Conservation (phyloP, 1,140 invertebrate species). For the Rhopalosiphum padi region DNA sequence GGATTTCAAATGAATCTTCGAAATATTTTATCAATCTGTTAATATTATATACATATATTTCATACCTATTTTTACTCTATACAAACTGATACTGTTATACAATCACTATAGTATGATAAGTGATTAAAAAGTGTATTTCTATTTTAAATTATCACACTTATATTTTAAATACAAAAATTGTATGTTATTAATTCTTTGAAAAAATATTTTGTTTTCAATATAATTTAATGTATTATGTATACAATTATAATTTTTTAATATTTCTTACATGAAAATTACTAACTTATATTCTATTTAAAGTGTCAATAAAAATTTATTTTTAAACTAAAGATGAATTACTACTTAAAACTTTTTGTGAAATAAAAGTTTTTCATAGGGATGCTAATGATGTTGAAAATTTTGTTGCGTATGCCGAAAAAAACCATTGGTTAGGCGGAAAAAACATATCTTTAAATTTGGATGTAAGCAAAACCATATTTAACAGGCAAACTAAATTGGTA, state of each 20-base stretch:
- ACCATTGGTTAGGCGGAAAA: conserved; percentile 28
- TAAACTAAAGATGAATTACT: background rate
- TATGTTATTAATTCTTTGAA: too few species aligned
- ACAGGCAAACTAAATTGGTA: background rate
- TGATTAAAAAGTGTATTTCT: too few species aligned
- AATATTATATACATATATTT: too few species aligned
- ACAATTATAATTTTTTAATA: background rate
- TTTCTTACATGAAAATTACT: background rate
- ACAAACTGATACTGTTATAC: too few species aligned
- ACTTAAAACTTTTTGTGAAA: background rate
- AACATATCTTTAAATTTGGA: conserved; percentile 7
- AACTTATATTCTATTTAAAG: background rate
- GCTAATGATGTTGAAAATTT: background rate
- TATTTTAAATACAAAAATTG: background rate
- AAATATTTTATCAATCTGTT: too few species aligned
- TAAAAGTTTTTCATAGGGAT: background rate
- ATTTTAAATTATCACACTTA: too few species aligned
- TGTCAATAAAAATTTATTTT: background rate
- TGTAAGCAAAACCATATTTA: background rate
- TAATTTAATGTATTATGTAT: too few species aligned
- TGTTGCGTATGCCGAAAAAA: background rate
- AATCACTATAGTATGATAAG: too few species aligned
- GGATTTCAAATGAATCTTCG: too few species aligned
- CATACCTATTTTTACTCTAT: too few species aligned
- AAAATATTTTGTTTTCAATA: too few species aligned